Evolutionary conservation across 2,797 vertebrate genomes (phyloP).

Genomic region (Microctenopoma lineatum): DNA sequence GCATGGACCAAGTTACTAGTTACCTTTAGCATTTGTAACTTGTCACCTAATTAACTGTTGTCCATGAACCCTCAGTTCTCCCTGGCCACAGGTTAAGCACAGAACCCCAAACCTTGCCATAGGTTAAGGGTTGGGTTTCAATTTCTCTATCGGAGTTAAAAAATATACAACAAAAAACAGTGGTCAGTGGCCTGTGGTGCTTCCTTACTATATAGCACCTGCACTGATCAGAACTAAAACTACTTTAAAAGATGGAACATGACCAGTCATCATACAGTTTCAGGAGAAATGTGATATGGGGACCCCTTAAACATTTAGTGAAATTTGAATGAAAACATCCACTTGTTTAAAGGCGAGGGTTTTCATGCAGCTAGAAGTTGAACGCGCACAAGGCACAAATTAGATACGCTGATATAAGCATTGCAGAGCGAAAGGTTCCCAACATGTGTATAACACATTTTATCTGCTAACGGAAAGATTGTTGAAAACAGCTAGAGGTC

Average conservation of each 20-base stretch:
- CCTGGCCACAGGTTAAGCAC: no score
- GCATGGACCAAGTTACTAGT: no score
- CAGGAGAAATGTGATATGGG: constrained; percentile 6
- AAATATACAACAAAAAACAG: no score
- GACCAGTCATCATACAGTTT: neutral
- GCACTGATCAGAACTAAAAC: neutral
- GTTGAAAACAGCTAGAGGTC: constrained; percentile 78
- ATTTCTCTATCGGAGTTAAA: no score
- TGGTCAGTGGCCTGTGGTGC: neutral
- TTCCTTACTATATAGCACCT: neutral
- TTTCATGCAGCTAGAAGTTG: constrained; percentile 44
- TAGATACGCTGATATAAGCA: constrained; percentile 51
- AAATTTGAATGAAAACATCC: constrained; percentile 27
- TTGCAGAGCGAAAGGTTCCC: constrained; percentile 38
- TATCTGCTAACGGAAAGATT: constrained; percentile 73
- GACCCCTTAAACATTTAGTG: constrained; percentile 28
- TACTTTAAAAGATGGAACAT: neutral
- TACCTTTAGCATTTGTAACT: no score
- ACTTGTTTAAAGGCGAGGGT: constrained; percentile 18
- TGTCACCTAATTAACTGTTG: no score
- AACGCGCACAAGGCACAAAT: constrained; percentile 41
- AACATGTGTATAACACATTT: constrained; percentile 55
- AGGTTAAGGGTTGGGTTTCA: no score
- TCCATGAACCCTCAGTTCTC: no score
- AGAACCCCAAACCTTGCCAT: no score